Evolutionary conservation across 2,888 invertebrate species (phyloP).

Genomic region (Mimumesa dahlbomi): DNA sequence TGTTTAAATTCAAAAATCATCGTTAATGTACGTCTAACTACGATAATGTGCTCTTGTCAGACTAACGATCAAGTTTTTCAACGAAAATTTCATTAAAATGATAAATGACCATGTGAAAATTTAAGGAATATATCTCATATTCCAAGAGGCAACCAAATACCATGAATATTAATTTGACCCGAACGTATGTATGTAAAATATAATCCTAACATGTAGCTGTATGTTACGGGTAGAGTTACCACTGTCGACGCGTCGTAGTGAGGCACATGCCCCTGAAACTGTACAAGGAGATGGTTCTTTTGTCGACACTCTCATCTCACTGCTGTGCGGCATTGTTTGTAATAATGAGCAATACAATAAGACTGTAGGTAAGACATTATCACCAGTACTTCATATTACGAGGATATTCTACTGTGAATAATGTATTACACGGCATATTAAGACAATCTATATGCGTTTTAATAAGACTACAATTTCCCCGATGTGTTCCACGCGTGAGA

Average conservation of each 20-base stretch:
- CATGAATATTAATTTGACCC: conserved; percentile 49
- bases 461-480: too few species aligned
- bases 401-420: conserved; percentile 7
- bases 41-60: neutral
- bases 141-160: neutral
- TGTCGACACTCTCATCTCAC: conserved; percentile 78
- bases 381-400: conserved; percentile 40
- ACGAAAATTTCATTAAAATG: conserved; percentile 1
- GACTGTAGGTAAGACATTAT: conserved; percentile 74
- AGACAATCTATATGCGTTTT: too few species aligned
- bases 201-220: conserved; percentile 75
- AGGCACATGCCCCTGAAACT: conserved; percentile 72
- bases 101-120: conserved; percentile 4
- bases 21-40: neutral
- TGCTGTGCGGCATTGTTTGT: conserved; percentile 79
- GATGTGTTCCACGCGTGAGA: too few species aligned
- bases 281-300: conserved; percentile 75
- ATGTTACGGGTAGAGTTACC: conserved; percentile 77
- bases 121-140: neutral
- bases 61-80: neutral
- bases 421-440: neutral
- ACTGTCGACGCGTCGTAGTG: conserved; percentile 72
- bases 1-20: neutral
- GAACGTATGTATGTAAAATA: conserved; percentile 70
- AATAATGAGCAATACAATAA: conserved; percentile 77